A percentile compares a stretch with the other conserved stretches of the same genome.
These are phyloP conservation scores for Cyprinodon variegatus DNA, from an alignment of 2,113 vertebrate genomes.

Conservation along the genomic window DNA sequence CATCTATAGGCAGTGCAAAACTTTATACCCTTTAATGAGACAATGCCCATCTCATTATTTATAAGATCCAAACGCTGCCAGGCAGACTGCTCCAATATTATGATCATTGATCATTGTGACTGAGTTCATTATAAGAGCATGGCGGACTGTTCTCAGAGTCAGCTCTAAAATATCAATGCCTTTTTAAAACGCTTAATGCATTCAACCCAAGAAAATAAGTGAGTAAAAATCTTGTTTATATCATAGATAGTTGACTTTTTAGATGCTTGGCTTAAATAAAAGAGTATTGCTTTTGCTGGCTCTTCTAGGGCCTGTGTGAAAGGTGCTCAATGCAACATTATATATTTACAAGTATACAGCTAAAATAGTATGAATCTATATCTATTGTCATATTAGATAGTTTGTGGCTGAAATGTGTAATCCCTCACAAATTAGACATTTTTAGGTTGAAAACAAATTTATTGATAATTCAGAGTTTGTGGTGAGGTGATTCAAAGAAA, in stretches of 20 bases:
- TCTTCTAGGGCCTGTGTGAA: neutral
- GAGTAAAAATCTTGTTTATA: slow-evolving; percentile 18
- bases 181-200: slow-evolving; percentile 36
- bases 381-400: no score
- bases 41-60: slow-evolving; percentile 10
- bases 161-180: slow-evolving; percentile 36
- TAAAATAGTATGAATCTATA: no score
- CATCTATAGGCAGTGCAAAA: slow-evolving; percentile 1
- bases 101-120: slow-evolving; percentile 47
- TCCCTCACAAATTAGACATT: no score
- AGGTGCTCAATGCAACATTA: no score
- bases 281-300: neutral
- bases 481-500: no score
- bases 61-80: slow-evolving; percentile 34
- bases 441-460: no score
- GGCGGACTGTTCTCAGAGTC: slow-evolving; percentile 18
- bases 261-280: slow-evolving; percentile 10
- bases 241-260: neutral
- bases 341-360: neutral
- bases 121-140: slow-evolving; percentile 35
- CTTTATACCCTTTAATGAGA: slow-evolving; percentile 12
- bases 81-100: slow-evolving; percentile 1
- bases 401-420: no score
- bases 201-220: slow-evolving; percentile 12
- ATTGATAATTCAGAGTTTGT: no score